These are phyloP conservation scores for Morone saxatilis DNA, from an alignment of 2,113 vertebrate species.

Conservation along the genomic window DNA sequence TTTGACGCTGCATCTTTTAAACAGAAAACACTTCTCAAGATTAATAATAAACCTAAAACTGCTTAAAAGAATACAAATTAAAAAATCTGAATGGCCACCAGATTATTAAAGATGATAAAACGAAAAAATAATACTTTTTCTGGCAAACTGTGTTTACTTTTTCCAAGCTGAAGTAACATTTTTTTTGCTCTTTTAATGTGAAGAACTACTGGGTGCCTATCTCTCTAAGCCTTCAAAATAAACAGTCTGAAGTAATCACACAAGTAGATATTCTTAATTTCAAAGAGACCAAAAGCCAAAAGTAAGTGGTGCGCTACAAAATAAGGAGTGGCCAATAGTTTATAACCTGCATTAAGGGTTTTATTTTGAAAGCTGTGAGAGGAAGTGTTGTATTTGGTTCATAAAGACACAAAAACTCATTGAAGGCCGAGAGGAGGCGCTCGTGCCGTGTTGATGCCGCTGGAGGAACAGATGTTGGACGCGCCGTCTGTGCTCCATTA, in stretches of 20 bases:
- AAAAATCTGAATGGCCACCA: background rate
- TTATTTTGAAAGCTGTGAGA: conserved; percentile 34
- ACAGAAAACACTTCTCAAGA: background rate
- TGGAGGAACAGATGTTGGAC: conserved; percentile 76
- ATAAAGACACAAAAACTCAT: conserved; percentile 23
- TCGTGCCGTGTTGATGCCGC: conserved; percentile 26
- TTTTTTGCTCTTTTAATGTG: background rate
- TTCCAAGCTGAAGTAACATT: too few relatives aligned
- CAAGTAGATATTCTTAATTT: background rate
- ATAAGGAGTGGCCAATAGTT: background rate
- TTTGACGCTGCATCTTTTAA: too few relatives aligned
- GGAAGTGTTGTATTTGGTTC: conserved; percentile 15
- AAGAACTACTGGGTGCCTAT: background rate
- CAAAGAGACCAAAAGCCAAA: background rate
- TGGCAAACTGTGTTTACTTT: background rate
- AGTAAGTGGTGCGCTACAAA: background rate
- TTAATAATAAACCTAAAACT: background rate
- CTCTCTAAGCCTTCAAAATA: background rate
- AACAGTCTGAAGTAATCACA: background rate
- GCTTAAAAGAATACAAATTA: too few relatives aligned
- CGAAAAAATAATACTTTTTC: background rate
- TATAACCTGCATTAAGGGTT: background rate
- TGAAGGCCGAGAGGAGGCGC: conserved; percentile 1
- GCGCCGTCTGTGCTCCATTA: conserved; percentile 63
- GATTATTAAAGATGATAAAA: background rate